Conservation (phyloP, 2,113 vertebrate species). For the Nothocercus julius region DNA sequence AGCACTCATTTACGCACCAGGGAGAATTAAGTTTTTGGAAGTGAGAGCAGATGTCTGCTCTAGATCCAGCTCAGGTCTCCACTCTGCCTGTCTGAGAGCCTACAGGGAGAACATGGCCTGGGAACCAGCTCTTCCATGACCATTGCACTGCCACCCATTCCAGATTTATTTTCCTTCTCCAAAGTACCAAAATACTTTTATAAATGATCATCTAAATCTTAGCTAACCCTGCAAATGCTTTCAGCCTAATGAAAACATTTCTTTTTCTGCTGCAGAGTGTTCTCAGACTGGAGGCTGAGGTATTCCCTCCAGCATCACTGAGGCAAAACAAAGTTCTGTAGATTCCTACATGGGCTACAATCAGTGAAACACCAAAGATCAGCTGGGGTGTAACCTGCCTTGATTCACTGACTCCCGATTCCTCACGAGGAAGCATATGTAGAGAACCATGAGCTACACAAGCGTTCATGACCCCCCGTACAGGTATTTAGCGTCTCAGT, state of each 20-base stretch:
- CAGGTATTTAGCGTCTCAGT: background rate
- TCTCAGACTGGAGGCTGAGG: background rate
- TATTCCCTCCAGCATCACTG: background rate
- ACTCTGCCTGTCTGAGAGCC: background rate
- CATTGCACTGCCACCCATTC: background rate
- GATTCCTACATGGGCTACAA: rapidly evolving
- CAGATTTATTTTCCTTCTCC: background rate
- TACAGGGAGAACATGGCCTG: background rate
- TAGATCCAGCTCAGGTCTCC: background rate
- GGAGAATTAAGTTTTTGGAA: background rate
- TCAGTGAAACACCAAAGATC: background rate
- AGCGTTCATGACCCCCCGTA: background rate
- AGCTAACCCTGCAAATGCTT: background rate
- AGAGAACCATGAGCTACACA: background rate
- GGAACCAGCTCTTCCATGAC: background rate
- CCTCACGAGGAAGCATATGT: background rate
- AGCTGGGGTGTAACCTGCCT: background rate
- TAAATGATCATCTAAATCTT: background rate
- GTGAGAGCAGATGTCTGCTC: background rate
- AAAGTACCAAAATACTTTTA: background rate
- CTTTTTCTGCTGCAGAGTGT: background rate
- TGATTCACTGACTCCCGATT: background rate
- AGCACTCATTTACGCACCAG: background rate
- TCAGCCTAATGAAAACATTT: background rate
- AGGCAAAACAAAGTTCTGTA: background rate